Conservation (phyloP, 2,797 vertebrate genomes). For the Mareca strepera region DNA sequence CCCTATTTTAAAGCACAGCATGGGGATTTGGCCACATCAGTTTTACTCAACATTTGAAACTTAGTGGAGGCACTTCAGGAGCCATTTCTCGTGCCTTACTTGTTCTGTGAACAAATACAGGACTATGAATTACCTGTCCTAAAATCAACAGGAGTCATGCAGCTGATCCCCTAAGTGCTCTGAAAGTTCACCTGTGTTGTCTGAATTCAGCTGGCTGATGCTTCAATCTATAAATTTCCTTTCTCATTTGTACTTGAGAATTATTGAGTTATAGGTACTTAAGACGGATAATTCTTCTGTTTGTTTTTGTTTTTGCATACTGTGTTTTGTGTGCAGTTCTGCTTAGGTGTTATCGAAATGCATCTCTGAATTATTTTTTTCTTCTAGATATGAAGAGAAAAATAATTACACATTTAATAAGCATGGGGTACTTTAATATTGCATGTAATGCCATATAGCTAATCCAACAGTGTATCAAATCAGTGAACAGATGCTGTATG, state of each 20-base stretch:
- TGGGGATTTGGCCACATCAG: not conserved
- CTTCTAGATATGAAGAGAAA: not conserved
- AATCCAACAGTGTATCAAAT: not conserved
- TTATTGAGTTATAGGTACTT: not conserved
- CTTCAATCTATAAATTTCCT: not conserved
- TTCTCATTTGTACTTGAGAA: not conserved
- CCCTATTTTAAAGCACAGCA: slow-evolving; percentile 1
- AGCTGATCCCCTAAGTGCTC: not conserved
- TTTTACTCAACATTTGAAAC: slow-evolving; percentile 15
- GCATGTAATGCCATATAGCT: not conserved
- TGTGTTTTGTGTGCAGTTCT: rapidly evolving
- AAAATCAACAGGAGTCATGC: not conserved
- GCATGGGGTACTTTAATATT: not conserved
- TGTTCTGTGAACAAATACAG: not conserved
- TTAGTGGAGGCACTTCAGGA: not conserved
- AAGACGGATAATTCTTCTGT: not conserved
- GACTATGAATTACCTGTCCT: not conserved
- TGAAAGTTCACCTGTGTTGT: not conserved
- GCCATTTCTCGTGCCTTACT: not conserved
- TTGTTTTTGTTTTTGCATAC: not conserved
- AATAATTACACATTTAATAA: not conserved
- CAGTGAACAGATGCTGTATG: not conserved
- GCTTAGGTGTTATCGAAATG: not conserved
- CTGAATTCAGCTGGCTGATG: not conserved
- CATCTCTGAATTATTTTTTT: not conserved